These are phyloP conservation scores for rat (Rattus norvegicus) DNA, from an alignment of 2,113 vertebrate species.

Conservation along the genomic window DNA sequence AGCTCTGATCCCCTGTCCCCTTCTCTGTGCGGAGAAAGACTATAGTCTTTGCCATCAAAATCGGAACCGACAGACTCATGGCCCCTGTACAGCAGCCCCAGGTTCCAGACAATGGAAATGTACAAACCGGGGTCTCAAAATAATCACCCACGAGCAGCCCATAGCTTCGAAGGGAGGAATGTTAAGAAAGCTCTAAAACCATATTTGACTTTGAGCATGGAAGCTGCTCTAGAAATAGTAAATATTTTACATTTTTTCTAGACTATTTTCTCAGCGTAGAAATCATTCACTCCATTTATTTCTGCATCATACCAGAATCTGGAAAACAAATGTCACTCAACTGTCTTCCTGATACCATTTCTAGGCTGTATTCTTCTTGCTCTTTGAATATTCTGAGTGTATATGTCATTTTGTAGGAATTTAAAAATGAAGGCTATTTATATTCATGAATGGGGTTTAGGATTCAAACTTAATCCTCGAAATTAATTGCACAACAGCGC, in stretches of 20 bases:
- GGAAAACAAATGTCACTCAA: conserved; percentile 8
- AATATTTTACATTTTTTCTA: conserved; percentile 11
- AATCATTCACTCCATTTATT: conserved; percentile 16
- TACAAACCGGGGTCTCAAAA: neutral
- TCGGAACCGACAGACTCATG: neutral
- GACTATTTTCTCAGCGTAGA: neutral
- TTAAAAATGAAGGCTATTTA: neutral
- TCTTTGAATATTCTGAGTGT: neutral
- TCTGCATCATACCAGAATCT: conserved; percentile 9
- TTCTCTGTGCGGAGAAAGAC: neutral
- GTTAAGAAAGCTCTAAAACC: neutral
- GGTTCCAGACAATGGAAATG: neutral
- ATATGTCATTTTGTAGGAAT: neutral
- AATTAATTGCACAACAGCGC: neutral
- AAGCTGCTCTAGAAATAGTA: neutral
- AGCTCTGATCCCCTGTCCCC: neutral
- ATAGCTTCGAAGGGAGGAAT: neutral
- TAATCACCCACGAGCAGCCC: neutral
- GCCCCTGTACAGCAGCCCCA: neutral
- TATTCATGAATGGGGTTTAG: neutral
- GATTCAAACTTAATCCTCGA: conserved; percentile 43
- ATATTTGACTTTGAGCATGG: neutral
- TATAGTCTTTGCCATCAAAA: neutral
- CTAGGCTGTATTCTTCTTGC: neutral
- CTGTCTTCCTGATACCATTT: neutral